Evolutionary conservation across 2,113 vertebrate species (phyloP).

Genomic region (Erythrocebus patas): DNA sequence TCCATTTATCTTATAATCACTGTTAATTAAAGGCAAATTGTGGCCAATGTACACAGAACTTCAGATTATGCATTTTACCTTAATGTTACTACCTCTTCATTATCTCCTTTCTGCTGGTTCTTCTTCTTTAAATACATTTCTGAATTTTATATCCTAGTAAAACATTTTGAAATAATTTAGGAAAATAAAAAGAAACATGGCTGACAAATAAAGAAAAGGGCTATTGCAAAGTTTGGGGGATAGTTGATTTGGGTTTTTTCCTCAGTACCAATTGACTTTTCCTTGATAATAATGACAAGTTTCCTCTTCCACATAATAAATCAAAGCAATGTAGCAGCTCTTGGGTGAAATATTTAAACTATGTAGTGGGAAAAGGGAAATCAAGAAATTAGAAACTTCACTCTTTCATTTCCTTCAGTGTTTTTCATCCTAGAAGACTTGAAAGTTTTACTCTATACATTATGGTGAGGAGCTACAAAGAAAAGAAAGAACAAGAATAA

Average conservation of each 20-base stretch:
- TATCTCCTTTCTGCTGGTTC: not conserved
- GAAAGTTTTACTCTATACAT: not conserved
- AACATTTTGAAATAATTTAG: not conserved
- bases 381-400: not conserved
- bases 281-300: not conserved
- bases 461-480: not conserved
- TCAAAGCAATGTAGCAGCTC: not conserved
- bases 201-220: not conserved
- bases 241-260: not conserved
- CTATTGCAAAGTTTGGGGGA: not conserved
- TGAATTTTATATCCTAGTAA: not conserved
- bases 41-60: not conserved
- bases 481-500: not conserved
- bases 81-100: not conserved
- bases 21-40: not conserved
- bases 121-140: not conserved
- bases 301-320: not conserved
- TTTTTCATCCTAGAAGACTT: not conserved
- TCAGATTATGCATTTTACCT: not conserved
- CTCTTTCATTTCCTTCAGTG: not conserved
- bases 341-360: not conserved
- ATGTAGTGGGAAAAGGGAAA: not conserved
- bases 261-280: not conserved
- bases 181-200: not conserved
- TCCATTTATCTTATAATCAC: not conserved